Evolutionary conservation across 2,113 vertebrate genomes (phyloP), one percentile per base, ranked within the genome.

Genomic region (Oophaga pumilio): DNA sequence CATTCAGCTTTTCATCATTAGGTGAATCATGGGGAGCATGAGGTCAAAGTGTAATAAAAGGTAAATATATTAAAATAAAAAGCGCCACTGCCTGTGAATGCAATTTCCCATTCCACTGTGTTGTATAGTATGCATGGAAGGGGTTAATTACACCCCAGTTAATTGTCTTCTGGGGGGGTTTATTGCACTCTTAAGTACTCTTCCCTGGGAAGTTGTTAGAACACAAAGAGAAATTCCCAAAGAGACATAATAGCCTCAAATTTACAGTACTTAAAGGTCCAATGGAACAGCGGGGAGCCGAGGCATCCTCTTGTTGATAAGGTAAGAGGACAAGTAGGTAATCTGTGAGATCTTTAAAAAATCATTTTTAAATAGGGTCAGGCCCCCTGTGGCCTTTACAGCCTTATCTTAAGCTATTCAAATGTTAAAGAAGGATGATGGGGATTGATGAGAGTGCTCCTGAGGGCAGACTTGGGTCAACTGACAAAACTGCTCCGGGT

Each of bases 331-430:
- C 50, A 73, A 76, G 26, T 56, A 76, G 81, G 64, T 76, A 83
- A 88, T 84, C 59, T 56, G 56, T 17, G n/a, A 77, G 81, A 77
- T 88, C 79, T 88, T 77, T 68, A 77, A 71, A 76, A 77, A 76
- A 84, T 64, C 52, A 82, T 83, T 88, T 76, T 84, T 76, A 88
- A 88, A 83, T 68, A 83, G 81, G 81, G 71, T 88, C 87, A 88
- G 81, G 57, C 57, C 71, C 13, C 87, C 87, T 84, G 81, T 20
- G 20, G 73, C 33, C 87, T 77, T 88, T 88, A 83, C 24, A 84
- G 87, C 80, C 81, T 88, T 84, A 88, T 88, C 87, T 57, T 28
- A 52, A 77, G 64, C 87, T 77, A 88, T 88, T 88, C 56, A 88
- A 83, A 88, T 84, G 87, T 73, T 84, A 84, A 87, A 71, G 49